A percentile compares a stretch with the other conserved stretches of the same genome.
phyloP scores from a whole-genome alignment of 2,797 vertebrate genomes.

The Catamblyrhynchus diadema region DNA sequence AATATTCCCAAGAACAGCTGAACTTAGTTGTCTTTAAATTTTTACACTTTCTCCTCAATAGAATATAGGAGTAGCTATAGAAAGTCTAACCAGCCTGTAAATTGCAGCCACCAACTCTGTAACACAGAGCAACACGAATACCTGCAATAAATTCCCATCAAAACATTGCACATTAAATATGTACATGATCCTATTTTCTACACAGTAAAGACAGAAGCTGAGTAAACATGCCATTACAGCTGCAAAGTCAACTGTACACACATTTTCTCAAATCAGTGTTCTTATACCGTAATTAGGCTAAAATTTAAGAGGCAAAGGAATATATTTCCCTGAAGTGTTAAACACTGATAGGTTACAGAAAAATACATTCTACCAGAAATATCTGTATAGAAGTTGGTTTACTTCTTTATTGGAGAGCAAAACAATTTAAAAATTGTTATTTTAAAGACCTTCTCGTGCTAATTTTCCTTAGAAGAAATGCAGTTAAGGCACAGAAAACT shows the following conservation, averaged over 20 bases:
- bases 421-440: background rate
- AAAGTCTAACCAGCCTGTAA: background rate
- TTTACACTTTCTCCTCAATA: background rate
- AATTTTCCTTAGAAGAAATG: background rate
- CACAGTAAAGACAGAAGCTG: background rate
- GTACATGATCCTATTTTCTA: background rate
- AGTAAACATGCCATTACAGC: background rate
- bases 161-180: background rate
- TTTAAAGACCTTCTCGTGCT: background rate
- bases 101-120: background rate
- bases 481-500: background rate
- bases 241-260: background rate
- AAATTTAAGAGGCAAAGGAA: background rate
- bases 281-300: background rate
- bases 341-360: background rate
- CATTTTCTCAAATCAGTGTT: background rate
- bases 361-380: background rate
- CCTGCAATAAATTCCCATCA: background rate
- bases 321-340: background rate
- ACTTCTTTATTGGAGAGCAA: background rate
- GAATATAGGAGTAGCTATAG: background rate
- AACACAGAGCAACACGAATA: background rate
- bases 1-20: background rate
- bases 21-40: background rate
- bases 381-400: background rate